Evolutionary conservation across 1,140 invertebrate genomes (phyloP).

Genomic region (Periplaneta americana): DNA sequence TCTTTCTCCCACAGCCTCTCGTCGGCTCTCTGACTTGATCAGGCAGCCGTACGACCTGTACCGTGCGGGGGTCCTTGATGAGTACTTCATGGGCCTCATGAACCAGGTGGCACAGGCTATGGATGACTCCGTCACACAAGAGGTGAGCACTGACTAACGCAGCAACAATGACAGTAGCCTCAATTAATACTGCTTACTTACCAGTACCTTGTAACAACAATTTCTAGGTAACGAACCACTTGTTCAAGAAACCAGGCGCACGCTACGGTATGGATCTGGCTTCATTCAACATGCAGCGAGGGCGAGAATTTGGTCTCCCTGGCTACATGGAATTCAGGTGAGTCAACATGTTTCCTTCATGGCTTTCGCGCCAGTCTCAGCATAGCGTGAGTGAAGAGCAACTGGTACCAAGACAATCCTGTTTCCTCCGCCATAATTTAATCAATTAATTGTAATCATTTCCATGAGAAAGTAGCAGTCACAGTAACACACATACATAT

Average conservation of each 20-base stretch:
- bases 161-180: too few species aligned
- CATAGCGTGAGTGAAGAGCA: neutral
- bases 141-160: slow-evolving; percentile 51
- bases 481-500: too few species aligned
- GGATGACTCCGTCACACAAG: slow-evolving; percentile 90
- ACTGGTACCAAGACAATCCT: neutral
- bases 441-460: slow-evolving; percentile 12
- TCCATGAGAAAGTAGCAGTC: neutral
- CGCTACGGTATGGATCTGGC: slow-evolving; percentile 87
- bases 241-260: slow-evolving; percentile 83
- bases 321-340: slow-evolving; percentile 85
- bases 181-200: too few species aligned
- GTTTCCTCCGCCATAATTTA: neutral
- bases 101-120: slow-evolving; percentile 93
- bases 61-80: slow-evolving; percentile 82
- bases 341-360: too few species aligned
- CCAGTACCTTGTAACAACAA: too few species aligned
- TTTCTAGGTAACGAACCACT: slow-evolving; percentile 71
- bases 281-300: slow-evolving; percentile 92
- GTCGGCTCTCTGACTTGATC: slow-evolving; percentile 81
- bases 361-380: too few species aligned
- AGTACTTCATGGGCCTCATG: slow-evolving; percentile 89
- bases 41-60: slow-evolving; percentile 86
- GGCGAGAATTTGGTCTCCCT: slow-evolving; percentile 85
- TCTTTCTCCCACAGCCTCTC: slow-evolving; percentile 60